phyloP scores from a whole-genome alignment of 2,113 vertebrate genomes.

The Dasyurus viverrinus region DNA sequence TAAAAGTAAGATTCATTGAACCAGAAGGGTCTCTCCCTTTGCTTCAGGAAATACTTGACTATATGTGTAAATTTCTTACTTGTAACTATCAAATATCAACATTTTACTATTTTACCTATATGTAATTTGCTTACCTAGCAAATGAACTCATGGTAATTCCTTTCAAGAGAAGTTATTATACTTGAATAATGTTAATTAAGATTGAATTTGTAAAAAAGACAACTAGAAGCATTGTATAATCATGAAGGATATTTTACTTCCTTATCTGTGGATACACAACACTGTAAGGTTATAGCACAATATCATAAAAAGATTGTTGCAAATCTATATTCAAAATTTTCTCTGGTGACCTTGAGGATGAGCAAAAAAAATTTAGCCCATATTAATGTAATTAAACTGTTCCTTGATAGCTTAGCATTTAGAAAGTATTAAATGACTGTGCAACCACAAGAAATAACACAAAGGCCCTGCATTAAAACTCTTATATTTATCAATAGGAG shows the following conservation, averaged over 20 bases:
- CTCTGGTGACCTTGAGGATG: neutral
- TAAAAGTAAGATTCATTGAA: neutral
- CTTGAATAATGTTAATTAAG: neutral
- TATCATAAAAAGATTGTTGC: neutral
- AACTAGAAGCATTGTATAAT: neutral
- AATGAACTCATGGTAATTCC: neutral
- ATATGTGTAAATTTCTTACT: neutral
- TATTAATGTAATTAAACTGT: neutral
- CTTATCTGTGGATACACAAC: neutral
- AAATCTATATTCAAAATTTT: neutral
- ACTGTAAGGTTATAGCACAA: neutral
- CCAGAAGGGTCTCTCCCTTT: neutral
- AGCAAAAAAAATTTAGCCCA: neutral
- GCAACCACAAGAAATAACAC: neutral
- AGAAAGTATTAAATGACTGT: neutral
- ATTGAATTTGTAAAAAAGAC: neutral
- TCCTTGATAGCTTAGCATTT: neutral
- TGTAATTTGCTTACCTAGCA: neutral
- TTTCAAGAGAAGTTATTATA: neutral
- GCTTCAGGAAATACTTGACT: neutral
- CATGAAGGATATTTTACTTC: neutral
- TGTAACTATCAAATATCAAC: neutral
- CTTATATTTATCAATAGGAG: neutral
- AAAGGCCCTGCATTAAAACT: neutral
- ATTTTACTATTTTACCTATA: neutral